Evolutionary conservation across 2,888 invertebrate genomes (phyloP).

Genomic region (Harmothoe impar): DNA sequence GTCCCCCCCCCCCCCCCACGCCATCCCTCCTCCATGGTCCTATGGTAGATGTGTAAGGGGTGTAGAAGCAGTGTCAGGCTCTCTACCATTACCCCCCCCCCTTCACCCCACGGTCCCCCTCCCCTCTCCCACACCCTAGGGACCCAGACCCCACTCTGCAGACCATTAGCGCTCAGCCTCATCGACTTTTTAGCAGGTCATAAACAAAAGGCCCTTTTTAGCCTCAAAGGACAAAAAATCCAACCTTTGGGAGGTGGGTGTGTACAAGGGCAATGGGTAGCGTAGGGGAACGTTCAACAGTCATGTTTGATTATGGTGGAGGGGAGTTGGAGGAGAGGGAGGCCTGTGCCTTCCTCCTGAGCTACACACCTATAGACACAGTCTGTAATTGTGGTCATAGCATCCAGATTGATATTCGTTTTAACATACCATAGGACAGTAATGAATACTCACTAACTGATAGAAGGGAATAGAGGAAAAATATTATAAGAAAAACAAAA

Average conservation of each 20-base stretch:
- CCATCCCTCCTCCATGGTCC: background rate
- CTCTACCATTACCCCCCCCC: constrained; percentile 33
- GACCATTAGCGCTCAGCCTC: constrained; percentile 40
- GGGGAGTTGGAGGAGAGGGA: background rate
- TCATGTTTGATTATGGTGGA: constrained; percentile 46
- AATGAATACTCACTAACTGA: no score
- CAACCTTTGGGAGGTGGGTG: constrained; percentile 26
- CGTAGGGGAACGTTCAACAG: constrained; percentile 5
- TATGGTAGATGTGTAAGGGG: background rate
- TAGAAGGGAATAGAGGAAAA: no score
- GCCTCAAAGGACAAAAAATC: constrained; percentile 59
- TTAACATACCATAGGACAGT: no score
- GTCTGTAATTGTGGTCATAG: no score
- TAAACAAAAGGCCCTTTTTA: constrained; percentile 58
- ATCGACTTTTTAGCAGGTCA: constrained; percentile 59
- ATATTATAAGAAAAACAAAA: no score
- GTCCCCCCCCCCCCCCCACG: background rate
- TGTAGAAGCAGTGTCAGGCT: background rate
- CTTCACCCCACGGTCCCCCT: background rate
- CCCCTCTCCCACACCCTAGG: constrained; percentile 27
- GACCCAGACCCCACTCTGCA: background rate
- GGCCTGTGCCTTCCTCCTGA: background rate
- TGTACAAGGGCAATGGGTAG: background rate
- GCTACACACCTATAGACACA: no score
- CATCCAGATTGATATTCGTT: no score